Evolutionary conservation across 2,797 vertebrate genomes (phyloP), one percentile per base, ranked within the genome.

Genomic region (Leptatherina wallacei): DNA sequence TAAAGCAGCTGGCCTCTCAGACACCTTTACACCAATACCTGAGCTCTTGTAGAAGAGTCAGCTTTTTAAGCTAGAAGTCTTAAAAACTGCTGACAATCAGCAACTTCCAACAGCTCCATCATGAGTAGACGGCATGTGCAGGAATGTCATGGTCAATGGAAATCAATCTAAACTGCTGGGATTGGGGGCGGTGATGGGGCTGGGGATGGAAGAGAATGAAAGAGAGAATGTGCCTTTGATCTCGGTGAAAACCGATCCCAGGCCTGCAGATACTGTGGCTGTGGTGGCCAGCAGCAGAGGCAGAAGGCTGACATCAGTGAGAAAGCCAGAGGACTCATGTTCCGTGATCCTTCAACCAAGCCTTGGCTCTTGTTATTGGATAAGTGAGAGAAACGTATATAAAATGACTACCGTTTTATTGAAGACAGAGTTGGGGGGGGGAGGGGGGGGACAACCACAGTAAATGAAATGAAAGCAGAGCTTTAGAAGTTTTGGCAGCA

Each of bases 91-190:
- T 93, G 92, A 94, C 88, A 89, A 90, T 91, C 89, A 90, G 76
- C 79, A 85, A 84, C 82, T 86, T 85, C 90, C 87, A 70, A 73
- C 82, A 80, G 81, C 90, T 82, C 88, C 85, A 83, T 91, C 83
- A 80, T 76, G 91, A 91, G 90, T 91, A 90, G 91, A 92, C 88
- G 78, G 86, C 91, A 89, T 91, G 91, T 91, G 84, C 87, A 91
- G 91, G 92, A 94, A 94, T 94, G 93, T 91, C 93, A 93, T 91
- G 91, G 92, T 90, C 91, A 94, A 92, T 94, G 91, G 92, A 94
- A 94, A 95, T 94, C 92, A 91, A 94, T 94, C 93, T 91, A 93
- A 94, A 93, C 94, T 92, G 91, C 88, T 89, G 90, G 85, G 89
- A 90, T 78, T 64, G 81, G 82, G 88, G 77, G 78, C 5, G 61